A percentile compares a stretch with the other conserved stretches of the same genome.
These are phyloP conservation scores for Lordiphosa clarofinis DNA, from an alignment of 1,140 invertebrate genomes.

Conservation along the genomic window DNA sequence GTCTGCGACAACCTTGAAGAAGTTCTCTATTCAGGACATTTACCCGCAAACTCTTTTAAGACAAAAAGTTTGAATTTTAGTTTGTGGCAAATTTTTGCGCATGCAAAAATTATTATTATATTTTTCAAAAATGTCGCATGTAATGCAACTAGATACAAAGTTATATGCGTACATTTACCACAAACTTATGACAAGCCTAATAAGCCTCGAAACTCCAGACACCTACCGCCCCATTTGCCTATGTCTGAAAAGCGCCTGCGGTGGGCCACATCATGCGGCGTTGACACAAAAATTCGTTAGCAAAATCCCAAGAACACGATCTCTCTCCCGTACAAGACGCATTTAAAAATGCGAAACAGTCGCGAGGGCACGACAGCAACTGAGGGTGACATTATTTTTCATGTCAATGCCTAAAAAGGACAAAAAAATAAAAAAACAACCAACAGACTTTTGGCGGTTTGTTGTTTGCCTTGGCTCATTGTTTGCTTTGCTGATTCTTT, in stretches of 20 bases:
- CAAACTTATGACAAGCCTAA: slow-evolving; percentile 4
- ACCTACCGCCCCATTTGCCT: neutral
- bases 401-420: slow-evolving; percentile 68
- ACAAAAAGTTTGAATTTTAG: no score
- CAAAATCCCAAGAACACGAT: slow-evolving; percentile 42
- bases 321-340: slow-evolving; percentile 8
- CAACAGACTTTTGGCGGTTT: slow-evolving; percentile 49
- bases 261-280: slow-evolving; percentile 47
- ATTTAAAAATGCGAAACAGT: slow-evolving; percentile 38
- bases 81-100: no score
- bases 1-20: no score
- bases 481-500: slow-evolving; percentile 72
- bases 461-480: slow-evolving; percentile 30
- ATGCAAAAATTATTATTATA: no score
- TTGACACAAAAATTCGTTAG: slow-evolving; percentile 62
- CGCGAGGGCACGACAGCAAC: slow-evolving; percentile 24
- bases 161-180: slow-evolving; percentile 1
- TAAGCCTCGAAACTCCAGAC: slow-evolving; percentile 8
- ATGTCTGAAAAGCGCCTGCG: slow-evolving; percentile 5
- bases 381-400: slow-evolving; percentile 78
- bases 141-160: neutral
- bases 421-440: slow-evolving; percentile 36
- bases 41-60: no score
- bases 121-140: neutral
- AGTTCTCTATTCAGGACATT: no score